Conservation (phyloP, 1,140 invertebrate genomes). For the Drosophila pectinifera region DNA sequence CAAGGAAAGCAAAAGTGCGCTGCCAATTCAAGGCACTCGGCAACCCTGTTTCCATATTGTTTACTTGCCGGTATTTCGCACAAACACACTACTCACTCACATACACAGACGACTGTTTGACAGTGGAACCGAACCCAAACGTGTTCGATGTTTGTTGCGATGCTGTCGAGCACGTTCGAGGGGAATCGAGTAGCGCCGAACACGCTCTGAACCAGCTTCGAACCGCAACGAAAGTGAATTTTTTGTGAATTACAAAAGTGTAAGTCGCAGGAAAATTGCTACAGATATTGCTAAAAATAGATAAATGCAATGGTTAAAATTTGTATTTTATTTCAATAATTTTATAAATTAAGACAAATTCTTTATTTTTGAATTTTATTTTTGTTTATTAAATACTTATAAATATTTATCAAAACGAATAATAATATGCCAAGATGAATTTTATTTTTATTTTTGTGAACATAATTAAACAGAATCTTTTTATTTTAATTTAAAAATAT, state of each 20-base stretch:
- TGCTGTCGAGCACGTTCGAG: conserved; percentile 59
- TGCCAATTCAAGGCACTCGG: conserved; percentile 3
- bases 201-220: conserved; percentile 18
- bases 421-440: too few relatives aligned
- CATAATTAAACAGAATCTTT: too few relatives aligned
- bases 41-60: conserved; percentile 42
- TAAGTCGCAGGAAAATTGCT: not conserved
- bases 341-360: too few relatives aligned
- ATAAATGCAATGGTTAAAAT: too few relatives aligned
- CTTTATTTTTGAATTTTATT: too few relatives aligned
- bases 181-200: conserved; percentile 48
- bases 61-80: conserved; percentile 74
- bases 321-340: too few relatives aligned
- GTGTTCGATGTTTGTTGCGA: not conserved
- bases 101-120: not conserved
- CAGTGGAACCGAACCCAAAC: conserved; percentile 1
- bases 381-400: too few relatives aligned
- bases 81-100: conserved; percentile 13
- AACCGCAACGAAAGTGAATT: conserved; percentile 75
- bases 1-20: conserved; percentile 43
- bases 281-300: not conserved
- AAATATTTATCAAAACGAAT: too few relatives aligned
- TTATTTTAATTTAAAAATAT: too few relatives aligned
- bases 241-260: conserved; percentile 20
- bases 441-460: too few relatives aligned